Base-by-base conservation (phyloP, 2,888 invertebrate genomes). In the Carcina quercana region DNA sequence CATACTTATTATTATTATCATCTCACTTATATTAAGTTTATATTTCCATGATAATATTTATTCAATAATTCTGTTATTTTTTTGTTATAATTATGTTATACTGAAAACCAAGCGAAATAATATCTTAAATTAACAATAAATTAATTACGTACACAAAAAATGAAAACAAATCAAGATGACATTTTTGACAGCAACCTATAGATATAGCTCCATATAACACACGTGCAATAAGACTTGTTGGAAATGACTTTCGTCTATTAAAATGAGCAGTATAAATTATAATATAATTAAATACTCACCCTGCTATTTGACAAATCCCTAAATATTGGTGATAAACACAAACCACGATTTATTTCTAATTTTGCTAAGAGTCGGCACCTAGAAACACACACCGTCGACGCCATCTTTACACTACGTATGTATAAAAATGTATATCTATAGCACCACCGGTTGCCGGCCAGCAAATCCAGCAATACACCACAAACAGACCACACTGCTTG, bases 361-460 rank as follows among this genome's bases (percentile, higher is more conserved):
- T 86, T 85, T 59, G 86, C 72, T 63, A 88, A 73, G 65, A 87
- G 72, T 75, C 86, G 86, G 75, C 87, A 84, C 66, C 78, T 75
- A 70, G 86, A 86, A 70, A 85, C 84, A 75, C 86, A 86, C 69
- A 86, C 85, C 66, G 84, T 82, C 69, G 86, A 84, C 86, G 86
- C 86, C 87, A 87, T 87, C 74, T 86, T 86, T 78, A 72, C 73
- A 80, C 78, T 78, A 80, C 76, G 58, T 53, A 52, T 50, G 49
- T 47, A 49, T 51, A 52, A 28, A 26, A 10, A 14, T 25, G 30
- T 25, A 11, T 36, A 28, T 17, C 20, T 28, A 32, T 35, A 30
- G 32, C 11, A 10, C 26, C 33, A 33, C 33, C 33, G 30, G 37
- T 37, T 33, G 33, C 32, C 33, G 37, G 30, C 21, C n/a, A n/a